Percentiles rank a stretch among this genome's conserved stretches.
Conservation (phyloP, 2,888 invertebrate species). For the Dexiosoma caninum region DNA sequence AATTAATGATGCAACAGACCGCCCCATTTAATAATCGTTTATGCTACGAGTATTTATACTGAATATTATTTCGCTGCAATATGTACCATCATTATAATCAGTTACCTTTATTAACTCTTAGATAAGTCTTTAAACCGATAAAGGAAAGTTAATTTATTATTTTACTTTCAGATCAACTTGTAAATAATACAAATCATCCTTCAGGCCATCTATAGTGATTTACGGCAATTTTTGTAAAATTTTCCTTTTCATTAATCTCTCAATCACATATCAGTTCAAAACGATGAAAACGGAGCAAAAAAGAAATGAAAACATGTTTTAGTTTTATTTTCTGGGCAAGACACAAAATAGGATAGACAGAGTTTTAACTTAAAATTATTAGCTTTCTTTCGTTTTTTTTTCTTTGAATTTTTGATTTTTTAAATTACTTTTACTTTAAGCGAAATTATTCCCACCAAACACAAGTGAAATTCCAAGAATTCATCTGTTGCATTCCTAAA, state of each 20-base stretch:
- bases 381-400: neutral
- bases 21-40: too few relatives aligned
- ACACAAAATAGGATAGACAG: conserved; percentile 11
- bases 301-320: conserved; percentile 24
- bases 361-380: neutral
- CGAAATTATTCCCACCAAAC: conserved; percentile 54
- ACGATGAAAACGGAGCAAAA: conserved; percentile 38
- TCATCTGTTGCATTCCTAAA: conserved; percentile 36
- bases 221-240: neutral
- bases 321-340: neutral
- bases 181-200: conserved; percentile 35
- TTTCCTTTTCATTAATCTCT: conserved; percentile 40
- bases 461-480: conserved; percentile 49
- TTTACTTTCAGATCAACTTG: conserved; percentile 17
- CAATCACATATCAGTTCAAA: conserved; percentile 34
- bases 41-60: too few relatives aligned
- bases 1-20: too few relatives aligned
- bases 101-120: neutral
- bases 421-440: conserved; percentile 52
- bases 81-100: neutral
- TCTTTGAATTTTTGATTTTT: conserved; percentile 35
- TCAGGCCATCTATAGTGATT: neutral
- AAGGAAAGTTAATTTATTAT: conserved; percentile 47
- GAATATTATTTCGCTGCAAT: too few relatives aligned
- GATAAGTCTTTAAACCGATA: conserved; percentile 8